Base-by-base conservation (phyloP, 2,888 invertebrate species). In the Orchesellides sinensis region DNA sequence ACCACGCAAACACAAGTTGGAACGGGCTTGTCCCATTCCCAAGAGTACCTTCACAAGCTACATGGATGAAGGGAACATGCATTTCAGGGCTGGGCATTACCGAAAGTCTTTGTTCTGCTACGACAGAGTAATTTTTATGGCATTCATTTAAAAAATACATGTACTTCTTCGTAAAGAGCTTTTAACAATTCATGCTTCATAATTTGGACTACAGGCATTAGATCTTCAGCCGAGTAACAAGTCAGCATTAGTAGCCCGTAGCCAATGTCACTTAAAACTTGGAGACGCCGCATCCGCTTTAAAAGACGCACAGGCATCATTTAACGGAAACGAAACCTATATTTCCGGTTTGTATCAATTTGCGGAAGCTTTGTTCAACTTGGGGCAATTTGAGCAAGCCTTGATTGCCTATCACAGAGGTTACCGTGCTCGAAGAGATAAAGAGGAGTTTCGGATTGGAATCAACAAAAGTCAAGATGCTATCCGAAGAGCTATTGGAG, bases 401-500 rank as follows among this genome's bases (percentile, higher is more conserved):
- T 92, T 98, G 27, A 96, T 98, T 89, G 96, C 94, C 89, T 98
- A 96, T 89, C 96, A 98, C 90, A 92, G 97, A 25, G 98, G 98
- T 0, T 91, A 96, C 85, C 93, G 95, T 45, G 93, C 95, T 25
- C 92, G 98, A 2, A 96, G 97, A 0, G 97, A 98, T 88, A 92
- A 96, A 80, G 94, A 94, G 68, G 90, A 90, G 40, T 92, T 92
- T 87, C 92, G 94, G 81, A 92, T 95, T 40, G 96, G 96, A 6
- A 95, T 98, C 0, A 96, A 97, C 89, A 98, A 98, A 90, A 95
- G 96, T 0, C 96, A 96, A 91, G 96, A 98, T 90, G 97, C 98
- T 8, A 98, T 98, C 86, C 95, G 96, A 90, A 97, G 96, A 89
- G 95, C 97, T 0, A 95, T 98, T 70, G 95, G 95, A 77, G 91